Conservation (phyloP, 2,888 invertebrate species). For the Coronaproctus castanopsis region DNA sequence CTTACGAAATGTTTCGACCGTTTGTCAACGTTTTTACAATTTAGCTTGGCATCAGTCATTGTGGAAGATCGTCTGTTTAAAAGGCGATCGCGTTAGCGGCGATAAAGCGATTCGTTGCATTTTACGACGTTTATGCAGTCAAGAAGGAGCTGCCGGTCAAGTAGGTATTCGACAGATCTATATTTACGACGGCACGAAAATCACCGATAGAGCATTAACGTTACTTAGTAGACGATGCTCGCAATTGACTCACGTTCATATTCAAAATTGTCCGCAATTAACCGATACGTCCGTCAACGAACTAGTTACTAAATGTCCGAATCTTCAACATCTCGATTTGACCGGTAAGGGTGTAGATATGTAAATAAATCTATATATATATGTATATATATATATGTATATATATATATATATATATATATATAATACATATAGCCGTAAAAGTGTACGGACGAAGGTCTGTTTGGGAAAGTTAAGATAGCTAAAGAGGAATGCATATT, state of each 20-base stretch:
- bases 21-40: conserved; percentile 53
- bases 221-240: conserved; percentile 58
- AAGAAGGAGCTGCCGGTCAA: conserved; percentile 29
- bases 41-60: conserved; percentile 56
- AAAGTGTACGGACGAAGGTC: neutral
- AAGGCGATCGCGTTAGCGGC: conserved; percentile 37
- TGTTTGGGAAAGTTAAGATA: conserved; percentile 1
- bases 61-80: conserved; percentile 46
- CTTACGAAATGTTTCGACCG: conserved; percentile 49
- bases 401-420: no score
- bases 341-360: conserved; percentile 45
- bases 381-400: no score
- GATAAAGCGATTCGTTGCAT: conserved; percentile 44
- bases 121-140: conserved; percentile 41
- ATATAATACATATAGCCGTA: neutral
- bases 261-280: conserved; percentile 51
- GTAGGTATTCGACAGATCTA: conserved; percentile 44
- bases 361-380: no score
- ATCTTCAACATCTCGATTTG: conserved; percentile 64
- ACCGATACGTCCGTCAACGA: conserved; percentile 60
- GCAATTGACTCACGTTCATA: conserved; percentile 56
- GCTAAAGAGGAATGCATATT: neutral
- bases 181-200: conserved; percentile 44
- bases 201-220: conserved; percentile 57
- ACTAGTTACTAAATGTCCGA: conserved; percentile 53